A percentile compares a stretch with the other conserved stretches of the same genome.
Conservation (phyloP, 1,140 invertebrate species). For the Contarinia nasturtii region DNA sequence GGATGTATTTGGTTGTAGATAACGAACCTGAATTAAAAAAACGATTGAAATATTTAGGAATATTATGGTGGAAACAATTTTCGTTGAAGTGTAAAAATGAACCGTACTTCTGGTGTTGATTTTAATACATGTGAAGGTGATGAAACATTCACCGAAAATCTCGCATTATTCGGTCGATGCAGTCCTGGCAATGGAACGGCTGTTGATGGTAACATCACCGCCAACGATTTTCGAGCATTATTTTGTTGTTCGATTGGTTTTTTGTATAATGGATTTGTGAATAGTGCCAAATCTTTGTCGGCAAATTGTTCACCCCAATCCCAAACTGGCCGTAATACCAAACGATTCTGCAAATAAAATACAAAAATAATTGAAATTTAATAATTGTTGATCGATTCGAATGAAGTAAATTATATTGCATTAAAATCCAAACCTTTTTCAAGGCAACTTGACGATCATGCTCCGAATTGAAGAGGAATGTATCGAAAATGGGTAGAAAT, state of each 20-base stretch:
- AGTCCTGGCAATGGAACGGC: slow-evolving; percentile 15
- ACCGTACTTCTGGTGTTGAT: not conserved
- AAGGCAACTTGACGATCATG: slow-evolving; percentile 40
- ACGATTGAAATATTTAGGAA: too few relatives aligned
- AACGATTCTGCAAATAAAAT: slow-evolving; percentile 18
- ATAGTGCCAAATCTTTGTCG: slow-evolving; percentile 54
- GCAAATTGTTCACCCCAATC: slow-evolving; percentile 67
- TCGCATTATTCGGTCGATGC: not conserved
- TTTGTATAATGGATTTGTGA: slow-evolving; percentile 57
- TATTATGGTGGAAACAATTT: too few relatives aligned
- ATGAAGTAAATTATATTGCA: not conserved
- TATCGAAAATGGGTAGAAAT: slow-evolving; percentile 75
- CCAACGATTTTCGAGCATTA: slow-evolving; percentile 5
- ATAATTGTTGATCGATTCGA: slow-evolving; percentile 1
- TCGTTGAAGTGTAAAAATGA: too few relatives aligned
- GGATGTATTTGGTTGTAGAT: slow-evolving; percentile 29
- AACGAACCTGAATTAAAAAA: slow-evolving; percentile 7
- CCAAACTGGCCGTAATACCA: slow-evolving; percentile 57
- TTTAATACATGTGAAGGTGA: not conserved
- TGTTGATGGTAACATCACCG: slow-evolving; percentile 7
- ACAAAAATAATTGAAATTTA: slow-evolving; percentile 3
- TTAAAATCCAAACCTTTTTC: slow-evolving; percentile 16
- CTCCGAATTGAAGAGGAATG: slow-evolving; percentile 78
- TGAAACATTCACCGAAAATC: not conserved
- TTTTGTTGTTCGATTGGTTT: slow-evolving; percentile 11